Evolutionary conservation across 2,797 vertebrate species (phyloP).

Genomic region (Pogonophryne albipinna): DNA sequence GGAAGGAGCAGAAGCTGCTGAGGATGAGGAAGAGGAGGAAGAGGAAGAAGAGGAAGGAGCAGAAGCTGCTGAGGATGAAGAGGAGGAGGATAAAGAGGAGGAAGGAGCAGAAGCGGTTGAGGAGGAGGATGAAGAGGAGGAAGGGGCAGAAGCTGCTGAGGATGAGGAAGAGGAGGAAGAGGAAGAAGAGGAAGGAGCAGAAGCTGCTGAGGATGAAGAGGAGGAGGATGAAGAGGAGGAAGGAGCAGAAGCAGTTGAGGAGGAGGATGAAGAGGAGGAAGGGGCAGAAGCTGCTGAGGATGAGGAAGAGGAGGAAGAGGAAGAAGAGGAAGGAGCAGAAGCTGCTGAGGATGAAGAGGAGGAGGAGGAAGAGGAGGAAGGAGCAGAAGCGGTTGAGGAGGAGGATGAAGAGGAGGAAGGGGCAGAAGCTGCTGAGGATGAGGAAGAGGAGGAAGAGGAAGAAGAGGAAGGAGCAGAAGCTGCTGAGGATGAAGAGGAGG

Average conservation of each 20-base stretch:
- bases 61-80: neutral
- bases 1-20: conserved; percentile 6
- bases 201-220: rapidly evolving
- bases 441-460: neutral
- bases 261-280: too few relatives aligned
- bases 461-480: too few relatives aligned
- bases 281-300: too few relatives aligned
- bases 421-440: neutral
- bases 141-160: neutral
- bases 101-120: rapidly evolving
- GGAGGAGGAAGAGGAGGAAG: too few relatives aligned
- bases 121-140: neutral
- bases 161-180: too few relatives aligned
- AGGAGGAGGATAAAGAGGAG: neutral
- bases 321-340: neutral
- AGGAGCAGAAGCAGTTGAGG: rapidly evolving
- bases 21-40: neutral
- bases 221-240: too few relatives aligned
- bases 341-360: too few relatives aligned
- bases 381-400: too few relatives aligned
- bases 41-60: neutral
- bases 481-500: rapidly evolving
- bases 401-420: neutral
- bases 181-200: too few relatives aligned
- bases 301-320: too few relatives aligned